Percentiles rank a stretch among this genome's conserved stretches.
Conservation (phyloP, 2,113 vertebrate species). For the Thymallus thymallus region DNA sequence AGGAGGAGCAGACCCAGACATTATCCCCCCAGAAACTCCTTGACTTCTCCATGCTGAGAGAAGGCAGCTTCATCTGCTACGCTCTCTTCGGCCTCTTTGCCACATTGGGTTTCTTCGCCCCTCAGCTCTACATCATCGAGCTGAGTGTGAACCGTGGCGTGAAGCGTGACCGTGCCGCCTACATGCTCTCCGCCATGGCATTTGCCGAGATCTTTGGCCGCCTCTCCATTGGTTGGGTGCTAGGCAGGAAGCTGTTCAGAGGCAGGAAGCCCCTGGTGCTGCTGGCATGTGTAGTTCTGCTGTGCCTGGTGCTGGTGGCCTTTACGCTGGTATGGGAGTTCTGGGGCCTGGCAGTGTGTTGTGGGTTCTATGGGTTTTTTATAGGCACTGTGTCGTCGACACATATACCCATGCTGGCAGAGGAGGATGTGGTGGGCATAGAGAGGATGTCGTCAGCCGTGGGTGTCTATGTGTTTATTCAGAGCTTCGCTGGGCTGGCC, state of each 20-base stretch:
- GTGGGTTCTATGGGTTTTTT: conserved; percentile 85
- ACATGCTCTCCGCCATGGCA: conserved; percentile 87
- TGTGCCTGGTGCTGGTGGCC: conserved; percentile 80
- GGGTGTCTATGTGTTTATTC: conserved; percentile 93
- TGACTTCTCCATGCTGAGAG: conserved; percentile 89
- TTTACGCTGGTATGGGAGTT: conserved; percentile 85
- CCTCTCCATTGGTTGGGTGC: conserved; percentile 80
- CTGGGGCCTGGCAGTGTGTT: conserved; percentile 86
- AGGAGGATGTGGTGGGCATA: conserved; percentile 91
- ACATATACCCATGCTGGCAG: conserved; percentile 92
- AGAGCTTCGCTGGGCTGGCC: conserved; percentile 90
- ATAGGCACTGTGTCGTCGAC: conserved; percentile 86
- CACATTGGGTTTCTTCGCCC: conserved; percentile 93
- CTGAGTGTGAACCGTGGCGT: conserved; percentile 86
- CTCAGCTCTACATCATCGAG: conserved; percentile 90
- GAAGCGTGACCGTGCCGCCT: conserved; percentile 77
- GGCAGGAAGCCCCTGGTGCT: conserved; percentile 88
- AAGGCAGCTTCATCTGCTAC: conserved; percentile 88
- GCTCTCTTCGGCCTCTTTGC: conserved; percentile 92
- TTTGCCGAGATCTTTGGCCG: conserved; percentile 88
- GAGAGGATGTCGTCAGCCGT: conserved; percentile 90
- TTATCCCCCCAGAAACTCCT: conserved; percentile 58
- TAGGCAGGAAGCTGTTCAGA: conserved; percentile 76
- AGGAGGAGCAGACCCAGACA: conserved; percentile 11
- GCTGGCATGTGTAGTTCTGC: conserved; percentile 77